phyloP scores from a whole-genome alignment of 2,888 invertebrate genomes.

The Pyrochroa serraticornis region DNA sequence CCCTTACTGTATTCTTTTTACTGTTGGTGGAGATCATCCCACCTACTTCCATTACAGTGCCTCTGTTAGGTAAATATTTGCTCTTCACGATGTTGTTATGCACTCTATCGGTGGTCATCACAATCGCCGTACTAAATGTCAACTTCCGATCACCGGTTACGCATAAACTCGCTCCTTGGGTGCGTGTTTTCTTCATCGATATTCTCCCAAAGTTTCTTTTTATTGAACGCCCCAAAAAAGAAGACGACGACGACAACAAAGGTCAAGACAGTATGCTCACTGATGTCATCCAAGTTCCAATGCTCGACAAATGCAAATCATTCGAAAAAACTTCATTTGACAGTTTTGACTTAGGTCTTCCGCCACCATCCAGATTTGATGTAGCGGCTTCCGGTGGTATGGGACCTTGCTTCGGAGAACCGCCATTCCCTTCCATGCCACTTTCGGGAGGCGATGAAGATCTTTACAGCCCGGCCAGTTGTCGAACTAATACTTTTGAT shows the following conservation, averaged over 20 bases:
- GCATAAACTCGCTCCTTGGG: slow-evolving; percentile 92
- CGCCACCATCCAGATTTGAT: slow-evolving; percentile 61
- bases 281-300: slow-evolving; percentile 67
- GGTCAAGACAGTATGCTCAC: slow-evolving; percentile 69
- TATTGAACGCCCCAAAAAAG: slow-evolving; percentile 87
- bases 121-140: slow-evolving; percentile 91
- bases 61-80: slow-evolving; percentile 88
- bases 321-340: slow-evolving; percentile 68
- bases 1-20: slow-evolving; percentile 92
- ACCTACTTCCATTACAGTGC: slow-evolving; percentile 90
- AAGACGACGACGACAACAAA: slow-evolving; percentile 63
- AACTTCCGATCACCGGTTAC: slow-evolving; percentile 93
- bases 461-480: slow-evolving; percentile 74
- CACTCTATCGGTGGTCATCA: slow-evolving; percentile 90
- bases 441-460: slow-evolving; percentile 82
- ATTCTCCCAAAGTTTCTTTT: slow-evolving; percentile 84
- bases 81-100: slow-evolving; percentile 95
- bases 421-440: slow-evolving; percentile 71
- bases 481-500: slow-evolving; percentile 58
- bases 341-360: slow-evolving; percentile 54
- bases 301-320: slow-evolving; percentile 70
- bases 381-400: slow-evolving; percentile 71
- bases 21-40: slow-evolving; percentile 93
- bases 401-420: slow-evolving; percentile 69
- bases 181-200: slow-evolving; percentile 83